Conservation (phyloP, 2,888 invertebrate genomes). For the Autographa pulchrina region DNA sequence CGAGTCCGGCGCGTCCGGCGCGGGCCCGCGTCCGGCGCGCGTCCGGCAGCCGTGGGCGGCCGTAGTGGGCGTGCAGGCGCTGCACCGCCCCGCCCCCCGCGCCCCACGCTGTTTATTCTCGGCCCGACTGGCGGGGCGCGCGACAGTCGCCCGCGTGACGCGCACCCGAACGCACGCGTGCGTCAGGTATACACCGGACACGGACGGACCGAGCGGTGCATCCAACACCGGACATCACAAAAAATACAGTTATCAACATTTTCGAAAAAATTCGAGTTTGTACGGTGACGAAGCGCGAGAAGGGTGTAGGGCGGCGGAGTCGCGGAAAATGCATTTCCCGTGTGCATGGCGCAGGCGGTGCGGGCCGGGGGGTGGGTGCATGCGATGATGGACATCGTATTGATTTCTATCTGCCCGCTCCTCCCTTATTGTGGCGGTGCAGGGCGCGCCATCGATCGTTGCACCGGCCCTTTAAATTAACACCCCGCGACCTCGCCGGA, state of each 20-base stretch:
- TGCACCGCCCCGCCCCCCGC: conserved; percentile 79
- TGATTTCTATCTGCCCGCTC: conserved; percentile 90
- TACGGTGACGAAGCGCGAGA: conserved; percentile 63
- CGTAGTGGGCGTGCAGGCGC: conserved; percentile 87
- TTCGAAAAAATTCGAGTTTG: conserved; percentile 58
- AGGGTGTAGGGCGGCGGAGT: conserved; percentile 75
- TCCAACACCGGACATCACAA: conserved; percentile 81
- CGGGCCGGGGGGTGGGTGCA: conserved; percentile 91
- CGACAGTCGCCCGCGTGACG: conserved; percentile 88
- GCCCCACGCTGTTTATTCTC: conserved; percentile 86
- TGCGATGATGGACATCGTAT: conserved; percentile 90
- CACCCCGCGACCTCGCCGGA: conserved; percentile 77
- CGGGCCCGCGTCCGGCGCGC: conserved; percentile 55
- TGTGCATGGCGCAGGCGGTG: conserved; percentile 87
- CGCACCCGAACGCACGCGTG: conserved; percentile 81
- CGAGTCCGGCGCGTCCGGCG: conserved; percentile 56
- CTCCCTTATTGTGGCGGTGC: conserved; percentile 87
- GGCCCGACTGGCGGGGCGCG: conserved; percentile 82
- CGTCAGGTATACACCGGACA: conserved; percentile 75
- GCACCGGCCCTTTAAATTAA: conserved; percentile 81
- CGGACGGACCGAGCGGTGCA: conserved; percentile 84
- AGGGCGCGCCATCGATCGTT: conserved; percentile 87
- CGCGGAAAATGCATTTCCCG: conserved; percentile 86
- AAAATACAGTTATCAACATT: conserved; percentile 68
- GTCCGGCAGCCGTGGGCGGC: conserved; percentile 79